Conservation (phyloP, 2,797 vertebrate species). For the Sebastiscus tertius region DNA sequence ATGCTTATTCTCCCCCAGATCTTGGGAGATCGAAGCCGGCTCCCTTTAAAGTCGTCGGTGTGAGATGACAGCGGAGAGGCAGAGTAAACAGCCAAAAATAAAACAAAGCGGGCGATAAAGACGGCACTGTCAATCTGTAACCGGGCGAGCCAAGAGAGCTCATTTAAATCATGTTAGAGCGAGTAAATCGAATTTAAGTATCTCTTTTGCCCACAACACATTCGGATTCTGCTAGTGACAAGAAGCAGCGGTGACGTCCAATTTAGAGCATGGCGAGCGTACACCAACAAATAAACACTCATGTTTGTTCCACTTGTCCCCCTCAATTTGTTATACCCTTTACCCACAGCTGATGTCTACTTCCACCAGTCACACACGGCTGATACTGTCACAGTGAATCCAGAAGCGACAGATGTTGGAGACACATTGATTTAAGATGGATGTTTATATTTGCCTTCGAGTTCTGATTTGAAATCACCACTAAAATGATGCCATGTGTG, state of each 20-base stretch:
- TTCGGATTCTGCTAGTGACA: constrained; percentile 59
- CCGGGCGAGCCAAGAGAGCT: constrained; percentile 50
- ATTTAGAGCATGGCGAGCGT: constrained; percentile 62
- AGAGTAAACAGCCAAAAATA: constrained; percentile 81
- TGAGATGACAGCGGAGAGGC: constrained; percentile 69
- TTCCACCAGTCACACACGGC: neutral
- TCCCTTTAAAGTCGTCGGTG: constrained; percentile 53
- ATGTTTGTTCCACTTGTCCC: constrained; percentile 75
- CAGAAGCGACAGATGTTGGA: neutral
- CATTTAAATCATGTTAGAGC: constrained; percentile 68
- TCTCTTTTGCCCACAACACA: constrained; percentile 55
- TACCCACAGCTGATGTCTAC: constrained; percentile 32
- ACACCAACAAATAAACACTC: constrained; percentile 64
- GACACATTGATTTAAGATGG: neutral
- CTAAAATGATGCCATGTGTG: fast-evolving
- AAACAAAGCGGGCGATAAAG: constrained; percentile 70
- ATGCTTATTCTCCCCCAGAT: constrained; percentile 57
- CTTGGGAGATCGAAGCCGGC: constrained; percentile 58
- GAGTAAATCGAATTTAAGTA: constrained; percentile 65
- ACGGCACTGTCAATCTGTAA: constrained; percentile 71
- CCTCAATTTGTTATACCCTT: constrained; percentile 67
- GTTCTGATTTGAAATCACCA: neutral
- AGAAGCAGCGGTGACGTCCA: constrained; percentile 53
- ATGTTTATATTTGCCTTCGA: neutral
- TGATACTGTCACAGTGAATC: neutral